Base-by-base conservation (phyloP, 2,888 invertebrate genomes). In the Drosophila macrospina region DNA sequence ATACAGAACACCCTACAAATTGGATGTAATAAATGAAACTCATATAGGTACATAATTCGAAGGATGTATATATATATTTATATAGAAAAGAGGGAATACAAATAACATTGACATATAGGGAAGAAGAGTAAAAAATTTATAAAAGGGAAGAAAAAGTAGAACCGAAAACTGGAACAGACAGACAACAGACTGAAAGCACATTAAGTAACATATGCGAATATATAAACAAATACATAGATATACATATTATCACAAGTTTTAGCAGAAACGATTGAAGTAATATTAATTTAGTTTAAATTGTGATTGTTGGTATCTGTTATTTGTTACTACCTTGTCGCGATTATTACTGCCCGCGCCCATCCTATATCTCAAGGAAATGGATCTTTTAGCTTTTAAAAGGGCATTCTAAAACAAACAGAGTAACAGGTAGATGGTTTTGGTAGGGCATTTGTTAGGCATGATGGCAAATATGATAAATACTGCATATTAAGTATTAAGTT, bases 331-430 rank as follows among this genome's bases (percentile, higher is more conserved):
- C 92, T 92, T 91, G 80, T 91, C 91, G 77, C 91, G 89, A 86
- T 91, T 91, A 89, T 88, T 91, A 86, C 90, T 90, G 90, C 89
- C 72, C 80, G 83, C 91, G 85, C 91, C 90, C 90, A 90, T 91
- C 90, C 91, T 91, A 91, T 91, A 92, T 89, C 92, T 92, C 82
- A 92, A 88, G 76, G 92, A 92, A 91, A 92, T 91, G 75, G 92
- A 90, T 90, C 91, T 90, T 91, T 92, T 92, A 85, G 92, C 91
- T 91, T 91, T 92, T 80, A 91, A 80, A 81, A 91, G 91, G 80
- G 92, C 89, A 88, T 91, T 92, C 92, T 92, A 91, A 78, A 89
- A 87, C 88, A 80, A 78, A 78, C 41, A 76, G 69, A 76, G 68
- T 55, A 20, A 20, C 20, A 54, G 81, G 81, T 83, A 87, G 76